Conservation (phyloP, 2,888 invertebrate genomes). For the Ectemnius cavifrons region DNA sequence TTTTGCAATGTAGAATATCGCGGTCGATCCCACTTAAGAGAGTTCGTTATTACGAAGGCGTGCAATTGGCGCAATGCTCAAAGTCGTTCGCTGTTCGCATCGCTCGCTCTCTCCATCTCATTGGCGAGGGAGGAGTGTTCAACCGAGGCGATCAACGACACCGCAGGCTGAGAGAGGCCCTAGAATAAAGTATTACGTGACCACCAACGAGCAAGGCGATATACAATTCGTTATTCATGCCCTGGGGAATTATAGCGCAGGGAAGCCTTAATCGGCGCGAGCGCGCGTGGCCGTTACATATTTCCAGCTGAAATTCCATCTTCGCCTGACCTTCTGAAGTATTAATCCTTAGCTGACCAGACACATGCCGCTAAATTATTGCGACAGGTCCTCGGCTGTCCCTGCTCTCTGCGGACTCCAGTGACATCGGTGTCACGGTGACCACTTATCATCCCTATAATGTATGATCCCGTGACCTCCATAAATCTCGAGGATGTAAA, state of each 20-base stretch:
- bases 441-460: too few relatives aligned
- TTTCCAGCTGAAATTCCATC: slow-evolving; percentile 45
- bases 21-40: too few relatives aligned
- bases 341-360: slow-evolving; percentile 5
- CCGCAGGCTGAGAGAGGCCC: slow-evolving; percentile 43
- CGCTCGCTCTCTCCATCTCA: too few relatives aligned
- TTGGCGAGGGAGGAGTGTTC: background rate
- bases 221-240: slow-evolving; percentile 44
- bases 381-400: background rate
- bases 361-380: background rate
- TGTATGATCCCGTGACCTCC: background rate
- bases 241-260: slow-evolving; percentile 38
- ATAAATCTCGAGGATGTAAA: background rate
- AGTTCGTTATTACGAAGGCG: too few relatives aligned
- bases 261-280: slow-evolving; percentile 49
- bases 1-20: too few relatives aligned
- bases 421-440: too few relatives aligned
- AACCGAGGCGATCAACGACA: slow-evolving; percentile 26
- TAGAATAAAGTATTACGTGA: slow-evolving; percentile 62
- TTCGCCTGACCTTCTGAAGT: slow-evolving; percentile 2
- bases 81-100: too few relatives aligned
- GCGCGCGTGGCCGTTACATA: slow-evolving; percentile 45
- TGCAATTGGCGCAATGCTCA: too few relatives aligned
- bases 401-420: too few relatives aligned
- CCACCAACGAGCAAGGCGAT: slow-evolving; percentile 22